Evolutionary conservation across 2,113 vertebrate species (phyloP).

Genomic region (Kryptolebias marmoratus): DNA sequence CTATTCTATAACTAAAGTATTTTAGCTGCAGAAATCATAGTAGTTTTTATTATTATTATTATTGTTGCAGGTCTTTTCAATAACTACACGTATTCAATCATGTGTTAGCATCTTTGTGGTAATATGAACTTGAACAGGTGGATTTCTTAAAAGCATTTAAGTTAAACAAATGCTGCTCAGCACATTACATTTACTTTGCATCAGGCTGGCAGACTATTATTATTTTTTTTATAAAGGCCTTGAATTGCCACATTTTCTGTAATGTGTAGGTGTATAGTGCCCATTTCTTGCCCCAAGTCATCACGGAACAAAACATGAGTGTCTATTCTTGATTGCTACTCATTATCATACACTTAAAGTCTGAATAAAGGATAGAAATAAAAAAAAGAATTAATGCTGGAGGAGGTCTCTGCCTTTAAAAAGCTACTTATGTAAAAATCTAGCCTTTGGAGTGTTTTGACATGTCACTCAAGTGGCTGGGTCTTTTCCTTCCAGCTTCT

Average conservation of each 20-base stretch:
- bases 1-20: background rate
- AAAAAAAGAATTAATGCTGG: conserved; percentile 23
- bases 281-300: conserved; percentile 25
- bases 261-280: conserved; percentile 29
- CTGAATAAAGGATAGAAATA: conserved; percentile 42
- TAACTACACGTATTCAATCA: conserved; percentile 32
- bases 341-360: conserved; percentile 65
- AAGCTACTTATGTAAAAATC: conserved; percentile 49
- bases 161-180: conserved; percentile 6
- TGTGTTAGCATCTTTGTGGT: conserved; percentile 52
- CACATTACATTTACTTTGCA: conserved; percentile 11
- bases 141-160: conserved; percentile 20
- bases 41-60: background rate
- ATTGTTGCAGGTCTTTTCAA: conserved; percentile 13
- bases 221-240: conserved; percentile 21
- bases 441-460: conserved; percentile 52
- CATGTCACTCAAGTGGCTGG: conserved; percentile 40
- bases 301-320: conserved; percentile 45
- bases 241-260: conserved; percentile 10
- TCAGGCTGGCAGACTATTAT: conserved; percentile 11
- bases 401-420: conserved; percentile 49
- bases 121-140: conserved; percentile 17
- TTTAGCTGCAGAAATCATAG: conserved; percentile 4
- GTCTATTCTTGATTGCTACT: conserved; percentile 62
- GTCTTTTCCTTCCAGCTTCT: conserved; percentile 30